Evolutionary conservation across 2,888 invertebrate species (phyloP), one percentile per base, ranked within the genome.

Genomic region (Patella depressa): DNA sequence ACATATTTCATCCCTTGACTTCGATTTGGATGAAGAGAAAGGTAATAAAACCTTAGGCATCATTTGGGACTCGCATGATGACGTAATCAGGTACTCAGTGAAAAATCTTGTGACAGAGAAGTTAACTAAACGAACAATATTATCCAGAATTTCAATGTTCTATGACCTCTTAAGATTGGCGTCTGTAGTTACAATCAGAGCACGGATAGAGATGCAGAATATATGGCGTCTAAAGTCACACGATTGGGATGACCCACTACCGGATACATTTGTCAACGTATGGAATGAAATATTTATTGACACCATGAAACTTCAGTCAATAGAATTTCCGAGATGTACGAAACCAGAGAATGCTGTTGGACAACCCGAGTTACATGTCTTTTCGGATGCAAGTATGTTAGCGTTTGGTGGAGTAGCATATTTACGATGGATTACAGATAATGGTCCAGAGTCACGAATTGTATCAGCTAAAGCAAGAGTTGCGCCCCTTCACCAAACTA

Each of bases 401-500:
- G 72, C 78, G 34, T 34, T 34, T 75, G 24, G 53, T 15, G 53
- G 69, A 69, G 59, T 59, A 14, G 78, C 75, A 14, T 78, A 78
- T 57, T n/a, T 75, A 59, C 15, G 70, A 29, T 74, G 74, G 71
- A 24, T 17, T 19, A 65, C 74, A 17, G 17, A 19, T 15, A 65
- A 34, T 17, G 15, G 24, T n/a, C 29, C 57, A 55, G n/a, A 24
- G 15, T 72, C 72, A 19, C 19, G 71, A n/a, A n/a, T 78, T 14
- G 59, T 78, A 14, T 53, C 72, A 1, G 72, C 78, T 17, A 78
- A 78, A 69, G 65, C 69, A 29, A 34, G 75, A 54, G 78, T 78
- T n/a, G 78, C 78, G 7, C 78, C 78, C 5, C 75, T 75, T 34
- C 65, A 53, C 12, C 72, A 78, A 72, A 65, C 65, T n/a, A 78